Conservation (phyloP, 2,113 vertebrate genomes). For the Hemibagrus wyckioides region DNA sequence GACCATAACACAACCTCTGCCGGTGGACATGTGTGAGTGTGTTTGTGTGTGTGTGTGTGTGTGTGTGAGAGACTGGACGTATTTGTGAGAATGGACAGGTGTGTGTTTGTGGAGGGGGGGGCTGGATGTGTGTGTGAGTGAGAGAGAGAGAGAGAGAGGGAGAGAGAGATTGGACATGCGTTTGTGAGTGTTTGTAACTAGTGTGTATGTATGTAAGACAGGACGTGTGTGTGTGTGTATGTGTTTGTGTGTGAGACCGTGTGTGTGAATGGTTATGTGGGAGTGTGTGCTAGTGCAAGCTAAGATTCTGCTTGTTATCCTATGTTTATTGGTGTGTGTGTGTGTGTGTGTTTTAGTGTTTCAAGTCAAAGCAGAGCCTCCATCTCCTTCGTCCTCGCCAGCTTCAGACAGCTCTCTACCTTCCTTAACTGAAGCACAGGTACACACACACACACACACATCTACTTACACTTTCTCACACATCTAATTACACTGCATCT, state of each 20-base stretch:
- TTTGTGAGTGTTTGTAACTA: too few relatives aligned
- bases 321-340: background rate
- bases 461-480: background rate
- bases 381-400: constrained; percentile 80
- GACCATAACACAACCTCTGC: constrained; percentile 66
- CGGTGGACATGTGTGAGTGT: constrained; percentile 73
- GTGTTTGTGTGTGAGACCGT: constrained; percentile 33
- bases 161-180: too few relatives aligned
- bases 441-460: constrained; percentile 33
- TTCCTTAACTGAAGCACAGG: constrained; percentile 71
- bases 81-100: too few relatives aligned
- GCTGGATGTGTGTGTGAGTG: too few relatives aligned
- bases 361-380: constrained; percentile 87
- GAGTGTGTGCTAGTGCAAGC: background rate
- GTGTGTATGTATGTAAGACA: too few relatives aligned
- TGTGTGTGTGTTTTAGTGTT: constrained; percentile 71
- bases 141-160: too few relatives aligned
- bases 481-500: background rate
- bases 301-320: background rate
- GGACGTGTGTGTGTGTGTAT: constrained; percentile 5
- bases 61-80: too few relatives aligned
- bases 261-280: too few relatives aligned
- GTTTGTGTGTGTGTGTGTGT: background rate
- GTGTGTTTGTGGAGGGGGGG: too few relatives aligned
- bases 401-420: constrained; percentile 72